These are phyloP conservation scores for Paramormyrops kingsleyae DNA, from an alignment of 2,113 vertebrate species.

Conservation along the genomic window DNA sequence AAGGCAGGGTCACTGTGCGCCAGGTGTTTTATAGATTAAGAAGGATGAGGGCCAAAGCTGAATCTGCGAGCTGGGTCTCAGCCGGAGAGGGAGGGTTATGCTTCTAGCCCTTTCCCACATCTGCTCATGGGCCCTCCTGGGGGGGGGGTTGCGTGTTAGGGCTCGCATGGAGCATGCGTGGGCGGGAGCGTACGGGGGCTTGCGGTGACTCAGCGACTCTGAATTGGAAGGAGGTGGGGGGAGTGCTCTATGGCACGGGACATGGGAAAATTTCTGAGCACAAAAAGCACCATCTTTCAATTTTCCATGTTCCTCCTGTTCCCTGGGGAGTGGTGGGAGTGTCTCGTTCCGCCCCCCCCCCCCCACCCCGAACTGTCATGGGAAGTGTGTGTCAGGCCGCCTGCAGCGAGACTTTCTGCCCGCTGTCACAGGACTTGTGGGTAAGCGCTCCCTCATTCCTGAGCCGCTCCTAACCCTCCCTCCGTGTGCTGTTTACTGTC, in stretches of 20 bases:
- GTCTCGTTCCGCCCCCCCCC: neutral
- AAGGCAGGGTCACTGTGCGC: neutral
- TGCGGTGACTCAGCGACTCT: neutral
- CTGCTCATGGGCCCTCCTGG: neutral
- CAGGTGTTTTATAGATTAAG: conserved; percentile 1
- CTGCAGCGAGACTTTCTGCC: neutral
- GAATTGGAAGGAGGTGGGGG: too few species aligned
- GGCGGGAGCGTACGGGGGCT: neutral
- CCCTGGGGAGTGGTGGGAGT: neutral
- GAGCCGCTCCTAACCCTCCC: neutral
- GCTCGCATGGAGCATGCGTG: neutral
- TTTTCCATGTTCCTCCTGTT: neutral
- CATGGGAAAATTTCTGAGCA: neutral
- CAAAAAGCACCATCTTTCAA: neutral
- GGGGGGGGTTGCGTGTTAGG: neutral
- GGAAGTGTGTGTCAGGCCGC: too few species aligned
- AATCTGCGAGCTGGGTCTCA: neutral
- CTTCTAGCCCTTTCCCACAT: neutral
- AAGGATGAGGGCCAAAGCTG: neutral
- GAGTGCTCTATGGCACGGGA: too few species aligned
- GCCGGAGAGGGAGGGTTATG: neutral
- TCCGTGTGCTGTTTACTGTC: neutral
- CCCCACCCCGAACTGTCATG: neutral
- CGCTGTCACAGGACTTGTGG: neutral
- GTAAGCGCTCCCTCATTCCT: neutral